Conservation (phyloP, 2,113 vertebrate species). For the Pseudorectes ferrugineus region DNA sequence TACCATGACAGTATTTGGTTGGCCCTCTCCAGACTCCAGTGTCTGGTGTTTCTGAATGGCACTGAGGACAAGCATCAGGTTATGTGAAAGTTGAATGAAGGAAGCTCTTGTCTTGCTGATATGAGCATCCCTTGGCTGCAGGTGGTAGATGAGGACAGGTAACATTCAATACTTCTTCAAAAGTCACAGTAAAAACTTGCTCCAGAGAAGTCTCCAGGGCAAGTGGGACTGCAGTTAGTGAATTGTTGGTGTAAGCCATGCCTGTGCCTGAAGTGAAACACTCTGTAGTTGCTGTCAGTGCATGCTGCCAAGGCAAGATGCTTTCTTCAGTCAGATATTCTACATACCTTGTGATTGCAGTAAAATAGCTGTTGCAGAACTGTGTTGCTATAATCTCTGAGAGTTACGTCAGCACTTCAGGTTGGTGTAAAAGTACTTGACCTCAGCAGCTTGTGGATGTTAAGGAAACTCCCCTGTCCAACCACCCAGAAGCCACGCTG, state of each 20-base stretch:
- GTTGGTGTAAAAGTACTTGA: neutral
- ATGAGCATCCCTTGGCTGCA: neutral
- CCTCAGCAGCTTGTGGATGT: neutral
- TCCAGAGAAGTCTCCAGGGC: neutral
- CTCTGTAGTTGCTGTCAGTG: neutral
- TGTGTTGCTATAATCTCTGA: neutral
- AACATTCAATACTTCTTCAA: neutral
- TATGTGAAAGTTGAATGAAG: neutral
- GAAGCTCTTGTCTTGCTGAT: neutral
- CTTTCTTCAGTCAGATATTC: neutral
- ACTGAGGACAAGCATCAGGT: neutral
- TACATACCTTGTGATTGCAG: neutral
- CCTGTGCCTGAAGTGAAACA: neutral
- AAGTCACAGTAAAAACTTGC: neutral
- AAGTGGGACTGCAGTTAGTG: neutral
- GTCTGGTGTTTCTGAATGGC: neutral
- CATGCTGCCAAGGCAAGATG: neutral
- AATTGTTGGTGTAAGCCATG: neutral
- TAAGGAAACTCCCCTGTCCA: rapidly evolving
- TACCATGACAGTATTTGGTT: neutral
- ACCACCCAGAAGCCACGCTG: neutral
- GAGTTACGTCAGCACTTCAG: neutral
- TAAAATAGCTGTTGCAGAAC: neutral
- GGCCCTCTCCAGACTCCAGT: neutral
- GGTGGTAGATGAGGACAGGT: neutral